Base-by-base conservation (phyloP, 2,113 vertebrate species). In the Nycticebus coucang region DNA sequence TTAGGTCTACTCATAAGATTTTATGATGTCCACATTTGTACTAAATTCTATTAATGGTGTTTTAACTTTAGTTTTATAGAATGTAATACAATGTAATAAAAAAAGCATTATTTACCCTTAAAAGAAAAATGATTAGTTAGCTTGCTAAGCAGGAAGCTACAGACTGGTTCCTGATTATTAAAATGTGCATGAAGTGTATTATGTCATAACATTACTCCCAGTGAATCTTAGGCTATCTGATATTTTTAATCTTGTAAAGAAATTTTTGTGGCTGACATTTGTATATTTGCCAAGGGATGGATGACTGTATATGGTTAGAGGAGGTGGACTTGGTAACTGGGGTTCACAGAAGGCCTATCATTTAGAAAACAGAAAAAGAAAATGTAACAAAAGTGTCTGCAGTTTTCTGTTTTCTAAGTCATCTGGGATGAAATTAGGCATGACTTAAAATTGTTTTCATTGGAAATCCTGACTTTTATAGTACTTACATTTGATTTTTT, bases 101-200 rank as follows among this genome's bases (percentile, higher is more conserved):
- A 85, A 88, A 79, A 97, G 94, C 89, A 86, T 95, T 96, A 53
- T 24, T 72, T 97, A 60, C 80, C 72, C 21, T 91, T 89, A 93
- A 95, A 97, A 95, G 75, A 26, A 80, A 95, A 95, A 79, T 77
- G 87, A 74, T 87, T 0, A 64, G 84, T 86, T 85, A 88, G 69
- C 81, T 92, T 97, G 3, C 64, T 82, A 30, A 84, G n/a, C 92
- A 77, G 14, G 84, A 97, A 87, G 55, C 95, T 33, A 64, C 96
- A 95, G 62, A 72, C 60, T 96, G 41, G 82, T 85, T 95, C 53
- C 30, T 86, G 71, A 88, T 68, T 93, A 33, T 95, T 91, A 83
- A 96, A 91, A 87, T 96, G n/a, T 18, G 22, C 74, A 3, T 87
- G 68, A 72, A 53, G 74, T 71, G 53, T 14, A 53, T 41, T 64